Evolutionary conservation across 2,113 vertebrate genomes (phyloP).

Genomic region (Enhydra lutris): DNA sequence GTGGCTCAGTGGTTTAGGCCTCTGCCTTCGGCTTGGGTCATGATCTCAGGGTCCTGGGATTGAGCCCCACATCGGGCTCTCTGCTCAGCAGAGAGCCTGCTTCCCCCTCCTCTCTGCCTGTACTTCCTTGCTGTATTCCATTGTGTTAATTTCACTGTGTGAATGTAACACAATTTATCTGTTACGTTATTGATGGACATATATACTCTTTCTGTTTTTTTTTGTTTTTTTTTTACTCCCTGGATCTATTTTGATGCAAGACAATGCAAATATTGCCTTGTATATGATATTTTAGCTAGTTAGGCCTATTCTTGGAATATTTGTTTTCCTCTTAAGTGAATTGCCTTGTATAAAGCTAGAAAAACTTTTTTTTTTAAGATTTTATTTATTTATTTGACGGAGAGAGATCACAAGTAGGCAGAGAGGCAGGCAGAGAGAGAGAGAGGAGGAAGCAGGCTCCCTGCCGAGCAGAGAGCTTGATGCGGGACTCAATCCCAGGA

Average conservation of each 20-base stretch:
- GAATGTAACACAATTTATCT: neutral
- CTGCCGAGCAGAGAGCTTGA: too few relatives aligned
- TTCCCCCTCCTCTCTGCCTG: neutral
- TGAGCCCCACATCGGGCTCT: too few relatives aligned
- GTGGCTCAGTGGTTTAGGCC: too few relatives aligned
- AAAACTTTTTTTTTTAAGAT: neutral
- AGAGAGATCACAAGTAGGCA: too few relatives aligned
- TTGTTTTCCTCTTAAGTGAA: constrained; percentile 7
- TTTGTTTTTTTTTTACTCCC: neutral
- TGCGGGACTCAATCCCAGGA: too few relatives aligned
- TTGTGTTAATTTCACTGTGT: neutral
- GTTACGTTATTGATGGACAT: neutral
- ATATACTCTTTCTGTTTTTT: neutral
- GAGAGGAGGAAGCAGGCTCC: too few relatives aligned
- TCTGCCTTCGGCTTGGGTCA: too few relatives aligned
- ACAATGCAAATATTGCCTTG: neutral
- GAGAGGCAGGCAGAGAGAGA: too few relatives aligned
- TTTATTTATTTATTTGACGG: too few relatives aligned
- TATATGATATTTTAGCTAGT: constrained; percentile 37
- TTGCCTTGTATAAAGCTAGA: neutral
- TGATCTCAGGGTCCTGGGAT: too few relatives aligned
- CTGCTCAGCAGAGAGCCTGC: too few relatives aligned
- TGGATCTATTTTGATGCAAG: neutral
- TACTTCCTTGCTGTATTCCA: neutral
- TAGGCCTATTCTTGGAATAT: neutral